Evolutionary conservation across 2,888 invertebrate genomes (phyloP), one percentile per base, ranked within the genome.

Genomic region (Osmoderma eremita): DNA sequence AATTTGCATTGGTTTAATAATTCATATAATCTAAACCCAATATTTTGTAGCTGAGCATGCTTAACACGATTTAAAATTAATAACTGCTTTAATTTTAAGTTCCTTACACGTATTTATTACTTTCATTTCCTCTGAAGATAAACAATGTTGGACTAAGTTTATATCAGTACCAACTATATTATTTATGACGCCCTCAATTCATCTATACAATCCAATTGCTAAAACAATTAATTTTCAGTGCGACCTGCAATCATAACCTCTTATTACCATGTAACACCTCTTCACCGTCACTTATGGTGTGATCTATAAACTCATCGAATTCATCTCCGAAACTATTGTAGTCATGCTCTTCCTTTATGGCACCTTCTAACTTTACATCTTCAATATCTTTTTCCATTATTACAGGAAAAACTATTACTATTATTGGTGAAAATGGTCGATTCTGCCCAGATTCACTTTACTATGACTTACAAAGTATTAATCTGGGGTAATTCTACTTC

Each of bases 51-150:
- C 61, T 76, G 74, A 24, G 74, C 65, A 63, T 74, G 72, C 58
- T 76, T 76, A 8, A 67, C 67, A 30, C 79, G 71, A 69, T 79
- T 79, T 38, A 77, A 66, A 12, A 73, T 42, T 1, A 79, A 66
- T 17, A 77, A 18, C 15, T 73, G 69, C 64, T 73, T 75, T 53
- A 79, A 69, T 39, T 75, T 71, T 1, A 68, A 67, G 64, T 77
- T n/a, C 72, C 17, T 42, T n/a, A 54, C 77, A 78, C 6, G 66
- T 65, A 36, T 77, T 73, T 20, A 78, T 75, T n/a, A 74, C 53
- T 12, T 49, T 62, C 58, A 68, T 68, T 72, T 78, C 78, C 56
- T 75, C 72, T 22, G 69, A 53, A 41, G 71, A 72, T 51, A 77
- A 67, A 42, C 61, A 54, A 39, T 50, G 54, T 49, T 67, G 68